Evolutionary conservation across 1,140 invertebrate species (phyloP).

Genomic region (Saccostrea cuccullata): DNA sequence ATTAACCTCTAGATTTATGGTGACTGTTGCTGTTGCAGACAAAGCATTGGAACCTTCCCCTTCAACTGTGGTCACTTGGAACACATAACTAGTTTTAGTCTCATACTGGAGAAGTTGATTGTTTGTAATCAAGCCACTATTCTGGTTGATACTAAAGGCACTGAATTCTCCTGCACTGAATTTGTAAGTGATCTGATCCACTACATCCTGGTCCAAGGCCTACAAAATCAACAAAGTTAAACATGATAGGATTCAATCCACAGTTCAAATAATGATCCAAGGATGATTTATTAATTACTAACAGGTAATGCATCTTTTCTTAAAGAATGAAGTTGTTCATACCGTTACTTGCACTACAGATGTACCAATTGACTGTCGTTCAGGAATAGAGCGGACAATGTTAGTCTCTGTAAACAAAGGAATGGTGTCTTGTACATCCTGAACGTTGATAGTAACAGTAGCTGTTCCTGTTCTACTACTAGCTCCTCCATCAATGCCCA

Average conservation of each 20-base stretch:
- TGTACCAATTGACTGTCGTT: constrained; percentile 55
- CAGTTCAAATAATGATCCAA: background rate
- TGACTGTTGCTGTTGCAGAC: constrained; percentile 57
- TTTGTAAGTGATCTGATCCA: constrained; percentile 54
- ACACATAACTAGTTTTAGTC: constrained; percentile 51
- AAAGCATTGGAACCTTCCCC: constrained; percentile 50
- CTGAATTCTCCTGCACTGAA: constrained; percentile 49
- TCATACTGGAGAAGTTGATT: constrained; percentile 61
- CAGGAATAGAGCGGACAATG: constrained; percentile 58
- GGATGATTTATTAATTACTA: background rate
- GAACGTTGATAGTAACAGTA: constrained; percentile 64
- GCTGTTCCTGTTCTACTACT: constrained; percentile 53
- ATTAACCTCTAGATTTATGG: constrained; percentile 58
- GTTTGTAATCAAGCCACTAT: constrained; percentile 54
- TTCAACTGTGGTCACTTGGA: constrained; percentile 62
- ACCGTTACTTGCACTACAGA: constrained; percentile 61
- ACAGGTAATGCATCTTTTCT: background rate
- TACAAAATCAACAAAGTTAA: constrained; percentile 47
- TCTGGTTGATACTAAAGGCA: constrained; percentile 49
- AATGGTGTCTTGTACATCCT: constrained; percentile 63
- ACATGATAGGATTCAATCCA: background rate
- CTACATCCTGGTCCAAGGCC: constrained; percentile 63
- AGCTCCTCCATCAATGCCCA: constrained; percentile 59
- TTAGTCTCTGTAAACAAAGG: constrained; percentile 61
- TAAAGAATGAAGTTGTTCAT: constrained; percentile 34